Base-by-base conservation (phyloP, 2,888 invertebrate species). In the Apotomis turbidana region DNA sequence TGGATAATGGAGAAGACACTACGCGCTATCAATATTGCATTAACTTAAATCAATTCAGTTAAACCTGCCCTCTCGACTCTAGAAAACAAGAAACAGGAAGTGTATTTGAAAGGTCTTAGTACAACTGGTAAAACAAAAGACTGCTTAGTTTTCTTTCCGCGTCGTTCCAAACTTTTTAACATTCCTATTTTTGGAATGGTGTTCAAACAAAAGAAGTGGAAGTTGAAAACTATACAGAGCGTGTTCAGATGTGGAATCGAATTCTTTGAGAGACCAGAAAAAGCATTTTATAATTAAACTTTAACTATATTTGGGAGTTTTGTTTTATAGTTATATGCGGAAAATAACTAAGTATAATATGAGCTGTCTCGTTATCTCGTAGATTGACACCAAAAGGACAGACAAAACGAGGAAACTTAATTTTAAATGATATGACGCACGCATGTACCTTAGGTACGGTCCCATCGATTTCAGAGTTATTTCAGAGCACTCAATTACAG, bases 1-100 rank as follows among this genome's bases (percentile, higher is more conserved):
- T 73, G 68, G 54, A 68, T 70, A 72, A 64, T 51, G 55, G 59
- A 64, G 13, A 60, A 57, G 58, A 68, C 13, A 15, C 58, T 57
- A 75, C 75, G 72, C 72, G 74, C 46, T 68, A 66, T 74, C 71
- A 71, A 74, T 75, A 27, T 71, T 69, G 54, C 71, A 66, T 67
- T 70, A 63, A 49, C 61, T 41, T 62, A 54, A 51, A 68, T 58
- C 46, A 49, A 71, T 71, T 71, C 55, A 58, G 61, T 59, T 49
- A 72, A 66, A 68, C 62, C 52, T 41, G 64, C 49, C 49, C 41
- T 58, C 52, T 59, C 38, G 49, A 27, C 55, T 67, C 55, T 61
- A 71, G 67, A 71, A 70, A 66, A 10, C 60, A 49, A 55, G 61
- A 51, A 67, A 15, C 67, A 71, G 71, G 67, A 71, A 71, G 67